A percentile compares a stretch with the other conserved stretches of the same genome.
phyloP scores from a whole-genome alignment of 2,888 invertebrate species.

The Agrilus biguttatus region DNA sequence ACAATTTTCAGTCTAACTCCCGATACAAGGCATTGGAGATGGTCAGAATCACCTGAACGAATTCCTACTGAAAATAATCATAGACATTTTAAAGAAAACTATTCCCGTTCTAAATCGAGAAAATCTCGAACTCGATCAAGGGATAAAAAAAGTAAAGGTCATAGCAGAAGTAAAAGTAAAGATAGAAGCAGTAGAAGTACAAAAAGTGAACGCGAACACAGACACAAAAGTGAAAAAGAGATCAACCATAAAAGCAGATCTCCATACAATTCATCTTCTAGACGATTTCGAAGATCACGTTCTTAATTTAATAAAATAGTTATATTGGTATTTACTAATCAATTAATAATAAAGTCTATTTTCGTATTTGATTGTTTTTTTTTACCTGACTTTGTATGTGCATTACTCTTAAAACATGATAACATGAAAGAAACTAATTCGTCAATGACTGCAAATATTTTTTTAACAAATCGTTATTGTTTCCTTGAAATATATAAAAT shows the following conservation, averaged over 20 bases:
- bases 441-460: too few species aligned
- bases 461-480: too few species aligned
- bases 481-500: too few species aligned
- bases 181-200: constrained; percentile 4
- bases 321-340: too few species aligned
- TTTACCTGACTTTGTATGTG: too few species aligned
- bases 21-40: constrained; percentile 45
- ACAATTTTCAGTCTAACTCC: constrained; percentile 22
- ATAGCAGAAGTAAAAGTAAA: background rate
- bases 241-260: constrained; percentile 6
- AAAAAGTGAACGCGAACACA: constrained; percentile 1
- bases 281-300: constrained; percentile 3
- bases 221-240: constrained; percentile 4
- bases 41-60: constrained; percentile 62
- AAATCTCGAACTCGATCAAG: background rate
- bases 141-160: background rate
- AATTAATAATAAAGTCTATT: too few species aligned
- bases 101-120: too few species aligned
- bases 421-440: too few species aligned
- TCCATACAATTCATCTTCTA: constrained; percentile 6
- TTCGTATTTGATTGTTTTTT: too few species aligned
- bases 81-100: too few species aligned
- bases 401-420: too few species aligned
- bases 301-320: background rate
- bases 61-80: constrained; percentile 5